Evolutionary conservation across 2,888 invertebrate species (phyloP).

Genomic region (Osmoderma eremita): DNA sequence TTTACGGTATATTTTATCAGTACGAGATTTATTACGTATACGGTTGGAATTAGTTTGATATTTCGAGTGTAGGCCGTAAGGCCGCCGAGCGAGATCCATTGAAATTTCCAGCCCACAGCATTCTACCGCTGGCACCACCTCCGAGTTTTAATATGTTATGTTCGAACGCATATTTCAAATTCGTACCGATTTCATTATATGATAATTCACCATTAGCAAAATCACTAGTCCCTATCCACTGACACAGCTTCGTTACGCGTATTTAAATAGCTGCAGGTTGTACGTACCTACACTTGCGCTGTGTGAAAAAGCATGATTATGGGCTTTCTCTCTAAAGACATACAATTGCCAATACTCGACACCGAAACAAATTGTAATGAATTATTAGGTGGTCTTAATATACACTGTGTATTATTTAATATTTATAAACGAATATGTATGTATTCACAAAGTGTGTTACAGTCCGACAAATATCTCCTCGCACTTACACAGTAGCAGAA

Average conservation of each 20-base stretch:
- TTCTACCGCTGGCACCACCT: conserved; percentile 38
- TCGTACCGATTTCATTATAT: conserved; percentile 42
- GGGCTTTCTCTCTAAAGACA: conserved; percentile 1
- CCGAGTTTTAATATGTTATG: conserved; percentile 37
- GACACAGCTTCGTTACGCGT: conserved; percentile 29
- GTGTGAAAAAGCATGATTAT: background rate
- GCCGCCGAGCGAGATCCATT: conserved; percentile 52
- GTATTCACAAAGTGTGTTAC: too few relatives aligned
- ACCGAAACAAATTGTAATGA: conserved; percentile 6
- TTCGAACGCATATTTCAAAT: conserved; percentile 40
- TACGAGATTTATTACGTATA: conserved; percentile 54
- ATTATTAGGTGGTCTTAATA: background rate
- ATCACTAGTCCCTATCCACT: conserved; percentile 25
- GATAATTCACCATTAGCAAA: conserved; percentile 40
- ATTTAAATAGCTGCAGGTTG: conserved; percentile 30
- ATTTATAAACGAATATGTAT: too few relatives aligned
- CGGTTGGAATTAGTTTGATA: conserved; percentile 52
- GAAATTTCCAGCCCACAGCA: conserved; percentile 47
- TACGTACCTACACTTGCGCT: conserved; percentile 1
- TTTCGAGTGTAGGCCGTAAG: conserved; percentile 53
- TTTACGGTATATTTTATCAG: conserved; percentile 53
- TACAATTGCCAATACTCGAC: background rate
- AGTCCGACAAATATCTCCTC: too few relatives aligned
- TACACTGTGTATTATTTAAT: background rate
- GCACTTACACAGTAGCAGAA: too few relatives aligned